Evolutionary conservation across 2,797 vertebrate species (phyloP), one percentile per base, ranked within the genome.

Genomic region (Tapera naevia): DNA sequence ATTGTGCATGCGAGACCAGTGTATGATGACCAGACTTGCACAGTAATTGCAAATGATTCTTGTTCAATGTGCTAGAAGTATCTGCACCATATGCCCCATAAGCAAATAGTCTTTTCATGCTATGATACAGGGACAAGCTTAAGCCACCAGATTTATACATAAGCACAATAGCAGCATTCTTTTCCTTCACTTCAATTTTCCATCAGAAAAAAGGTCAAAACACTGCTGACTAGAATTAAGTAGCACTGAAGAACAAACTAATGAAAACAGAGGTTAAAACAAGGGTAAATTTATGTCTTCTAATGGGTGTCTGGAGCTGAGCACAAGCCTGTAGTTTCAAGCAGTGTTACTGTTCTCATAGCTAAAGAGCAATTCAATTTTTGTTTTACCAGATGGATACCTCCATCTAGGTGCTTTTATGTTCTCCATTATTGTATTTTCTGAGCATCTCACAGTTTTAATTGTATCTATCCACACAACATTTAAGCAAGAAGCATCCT

Each of bases 261-360:
- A 96, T 83, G 50, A 93, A 92, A 85, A 69, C 1, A 88, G 71
- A 88, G 69, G 81, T 96, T 89, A 92, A 96, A 95, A 91, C 51
- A 78, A 88, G 80, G 41, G 56, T 45, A 88, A 95, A 91, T 75
- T 37, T 80, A 76, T 65, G 37, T 72, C 32, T 89, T 93, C 91
- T 91, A 91, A 94, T 67, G 79, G 93, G 43, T 10, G 24, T 8
- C 30, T 45, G 32, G 41, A 88, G 58, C 65, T 41, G 39, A 76
- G 78, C 35, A 58, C 37, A 86, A 87, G 62, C 43, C 67, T 48
- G 10, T 13, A 74, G 32, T 51, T 93, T 80, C 30, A 51, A 84
- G 76, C 28, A 73, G 28, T 23, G 37, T 67, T 89, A 73, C 75
- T 88, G 61, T 7, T 58, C 33, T 30, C 58, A 70, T 17, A 82